These are phyloP conservation scores for Linnaemya vulpina DNA, from an alignment of 2,888 invertebrate genomes.

Conservation along the genomic window DNA sequence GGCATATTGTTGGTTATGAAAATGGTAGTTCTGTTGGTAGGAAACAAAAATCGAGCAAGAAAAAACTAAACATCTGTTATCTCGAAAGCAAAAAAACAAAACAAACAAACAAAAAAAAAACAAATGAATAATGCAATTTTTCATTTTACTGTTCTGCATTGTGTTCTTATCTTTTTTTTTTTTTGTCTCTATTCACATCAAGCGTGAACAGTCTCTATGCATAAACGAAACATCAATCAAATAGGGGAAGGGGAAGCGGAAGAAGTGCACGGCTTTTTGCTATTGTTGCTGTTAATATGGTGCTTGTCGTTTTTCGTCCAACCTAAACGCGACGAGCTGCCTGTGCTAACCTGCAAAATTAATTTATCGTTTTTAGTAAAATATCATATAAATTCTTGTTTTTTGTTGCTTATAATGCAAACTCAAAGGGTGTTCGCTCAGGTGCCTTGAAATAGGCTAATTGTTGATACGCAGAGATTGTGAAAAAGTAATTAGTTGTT, in stretches of 20 bases:
- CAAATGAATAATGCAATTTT: slow-evolving; percentile 46
- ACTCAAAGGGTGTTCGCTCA: slow-evolving; percentile 11
- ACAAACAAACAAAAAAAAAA: slow-evolving; percentile 37
- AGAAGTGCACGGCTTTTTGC: not conserved
- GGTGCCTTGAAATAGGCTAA: not conserved
- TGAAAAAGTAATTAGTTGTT: no score
- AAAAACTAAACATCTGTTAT: slow-evolving; percentile 60
- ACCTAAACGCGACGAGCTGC: slow-evolving; percentile 19
- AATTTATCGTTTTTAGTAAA: slow-evolving; percentile 8
- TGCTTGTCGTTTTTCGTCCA: slow-evolving; percentile 23
- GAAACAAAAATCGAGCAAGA: not conserved
- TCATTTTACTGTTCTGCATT: not conserved
- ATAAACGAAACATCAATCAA: slow-evolving; percentile 67
- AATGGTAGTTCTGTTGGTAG: slow-evolving; percentile 7
- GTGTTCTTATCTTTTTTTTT: slow-evolving; percentile 5
- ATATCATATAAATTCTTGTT: slow-evolving; percentile 7
- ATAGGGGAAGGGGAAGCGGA: not conserved
- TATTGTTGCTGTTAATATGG: slow-evolving; percentile 10
- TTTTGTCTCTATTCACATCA: slow-evolving; percentile 21
- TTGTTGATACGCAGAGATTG: not conserved
- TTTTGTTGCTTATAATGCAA: slow-evolving; percentile 23
- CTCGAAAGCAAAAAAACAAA: slow-evolving; percentile 36
- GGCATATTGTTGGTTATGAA: slow-evolving; percentile 15
- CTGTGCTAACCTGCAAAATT: slow-evolving; percentile 24
- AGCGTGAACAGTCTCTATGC: slow-evolving; percentile 60